These are phyloP conservation scores for Choristoneura rosaceana DNA, from an alignment of 2,888 invertebrate genomes.

Conservation along the genomic window DNA sequence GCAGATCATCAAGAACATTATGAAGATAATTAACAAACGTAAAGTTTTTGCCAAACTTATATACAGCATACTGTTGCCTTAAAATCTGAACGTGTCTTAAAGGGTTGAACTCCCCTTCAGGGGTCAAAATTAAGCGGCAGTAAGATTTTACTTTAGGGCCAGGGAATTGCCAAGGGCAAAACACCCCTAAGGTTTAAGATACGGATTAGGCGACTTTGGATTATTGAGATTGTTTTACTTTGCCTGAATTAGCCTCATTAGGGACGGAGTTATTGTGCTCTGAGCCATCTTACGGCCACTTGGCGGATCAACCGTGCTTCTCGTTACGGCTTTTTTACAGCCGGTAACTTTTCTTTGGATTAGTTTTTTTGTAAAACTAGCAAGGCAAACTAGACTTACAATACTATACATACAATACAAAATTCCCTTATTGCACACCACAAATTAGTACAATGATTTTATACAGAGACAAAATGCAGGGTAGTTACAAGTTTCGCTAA, in stretches of 20 bases:
- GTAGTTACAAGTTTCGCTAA: too few species aligned
- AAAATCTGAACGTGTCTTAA: slow-evolving; percentile 4
- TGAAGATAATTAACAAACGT: too few species aligned
- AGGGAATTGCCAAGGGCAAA: slow-evolving; percentile 52
- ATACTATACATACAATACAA: too few species aligned
- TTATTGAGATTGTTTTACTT: slow-evolving; percentile 68
- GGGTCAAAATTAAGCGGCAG: slow-evolving; percentile 55
- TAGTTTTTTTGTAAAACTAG: too few species aligned
- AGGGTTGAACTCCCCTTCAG: slow-evolving; percentile 32
- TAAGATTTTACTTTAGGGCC: slow-evolving; percentile 53
- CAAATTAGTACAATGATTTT: too few species aligned
- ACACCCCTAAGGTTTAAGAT: slow-evolving; percentile 55
- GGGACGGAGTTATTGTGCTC: slow-evolving; percentile 26
- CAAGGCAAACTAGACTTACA: too few species aligned
- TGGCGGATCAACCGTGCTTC: slow-evolving; percentile 3
- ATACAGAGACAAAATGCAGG: too few species aligned
- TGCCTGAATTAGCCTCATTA: slow-evolving; percentile 45
- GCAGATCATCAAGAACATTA: too few species aligned
- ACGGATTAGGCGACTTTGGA: slow-evolving; percentile 59
- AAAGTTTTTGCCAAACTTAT: background rate
- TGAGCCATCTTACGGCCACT: slow-evolving; percentile 13
- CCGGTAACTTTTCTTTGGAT: background rate
- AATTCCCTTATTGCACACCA: too few species aligned
- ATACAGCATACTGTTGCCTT: background rate
- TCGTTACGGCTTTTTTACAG: slow-evolving; percentile 7